phyloP scores from a whole-genome alignment of 2,113 vertebrate genomes.

The Microcebus ravelobensis region DNA sequence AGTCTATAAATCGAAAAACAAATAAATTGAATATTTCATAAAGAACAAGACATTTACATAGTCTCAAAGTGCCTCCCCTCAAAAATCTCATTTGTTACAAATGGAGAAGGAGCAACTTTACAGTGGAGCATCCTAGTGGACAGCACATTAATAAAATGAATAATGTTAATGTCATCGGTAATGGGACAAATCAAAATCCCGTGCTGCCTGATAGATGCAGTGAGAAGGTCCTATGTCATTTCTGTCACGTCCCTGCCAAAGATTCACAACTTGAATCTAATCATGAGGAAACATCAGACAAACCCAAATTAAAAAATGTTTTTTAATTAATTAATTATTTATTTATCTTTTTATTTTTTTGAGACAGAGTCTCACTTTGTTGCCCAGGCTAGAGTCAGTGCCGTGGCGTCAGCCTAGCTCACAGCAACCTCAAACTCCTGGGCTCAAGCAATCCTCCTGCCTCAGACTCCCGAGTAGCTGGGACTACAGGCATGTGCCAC shows the following conservation, averaged over 20 bases:
- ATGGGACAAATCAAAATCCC: neutral
- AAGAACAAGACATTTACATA: neutral
- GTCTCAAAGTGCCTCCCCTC: neutral
- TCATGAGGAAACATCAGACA: neutral
- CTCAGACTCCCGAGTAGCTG: no score
- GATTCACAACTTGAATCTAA: neutral
- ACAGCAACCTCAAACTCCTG: no score
- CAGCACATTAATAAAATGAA: neutral
- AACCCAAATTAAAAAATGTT: neutral
- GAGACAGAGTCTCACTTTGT: no score
- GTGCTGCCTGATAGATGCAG: accelerated
- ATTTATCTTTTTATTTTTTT: no score
- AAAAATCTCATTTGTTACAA: neutral
- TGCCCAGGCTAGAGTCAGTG: no score
- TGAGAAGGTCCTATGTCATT: neutral
- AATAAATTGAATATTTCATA: conserved; percentile 24
- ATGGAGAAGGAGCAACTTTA: neutral
- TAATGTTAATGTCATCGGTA: neutral
- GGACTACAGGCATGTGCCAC: no score
- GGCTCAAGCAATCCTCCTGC: no score
- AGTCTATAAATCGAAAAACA: neutral
- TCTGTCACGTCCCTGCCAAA: neutral
- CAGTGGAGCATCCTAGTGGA: neutral
- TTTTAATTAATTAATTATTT: no score
- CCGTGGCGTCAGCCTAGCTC: no score